These are phyloP conservation scores for Hydrotaea cyrtoneurina DNA, from an alignment of 2,888 invertebrate species.

Conservation along the genomic window DNA sequence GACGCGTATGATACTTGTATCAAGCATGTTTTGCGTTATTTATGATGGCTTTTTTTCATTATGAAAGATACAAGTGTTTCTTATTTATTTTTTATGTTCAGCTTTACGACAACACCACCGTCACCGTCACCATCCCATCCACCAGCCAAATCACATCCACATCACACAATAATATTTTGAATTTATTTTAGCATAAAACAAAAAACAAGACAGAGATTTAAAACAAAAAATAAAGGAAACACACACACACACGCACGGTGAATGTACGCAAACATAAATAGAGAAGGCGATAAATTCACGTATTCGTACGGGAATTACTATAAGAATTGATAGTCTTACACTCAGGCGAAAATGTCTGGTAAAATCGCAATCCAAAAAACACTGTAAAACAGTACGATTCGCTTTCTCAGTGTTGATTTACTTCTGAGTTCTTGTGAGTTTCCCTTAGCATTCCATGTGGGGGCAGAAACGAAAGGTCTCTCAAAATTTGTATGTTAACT, in stretches of 20 bases:
- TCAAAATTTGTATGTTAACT: no score
- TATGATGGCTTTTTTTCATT: slow-evolving; percentile 66
- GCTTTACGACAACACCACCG: slow-evolving; percentile 54
- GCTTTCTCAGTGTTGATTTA: no score
- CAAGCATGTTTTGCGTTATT: slow-evolving; percentile 68
- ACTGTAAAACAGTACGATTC: no score
- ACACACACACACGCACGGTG: neutral
- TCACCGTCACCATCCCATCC: no score
- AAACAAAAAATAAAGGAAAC: slow-evolving; percentile 35
- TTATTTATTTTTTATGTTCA: slow-evolving; percentile 46
- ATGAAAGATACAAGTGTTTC: slow-evolving; percentile 69
- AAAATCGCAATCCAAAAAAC: neutral
- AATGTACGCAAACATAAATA: neutral
- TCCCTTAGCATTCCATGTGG: no score
- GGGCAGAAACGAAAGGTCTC: no score
- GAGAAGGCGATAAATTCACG: neutral
- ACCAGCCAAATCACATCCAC: slow-evolving; percentile 43
- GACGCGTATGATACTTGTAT: slow-evolving; percentile 20
- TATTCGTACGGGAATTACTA: neutral
- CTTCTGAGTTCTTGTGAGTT: no score
- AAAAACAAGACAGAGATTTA: slow-evolving; percentile 61
- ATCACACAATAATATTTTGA: slow-evolving; percentile 48
- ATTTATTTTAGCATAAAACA: slow-evolving; percentile 66
- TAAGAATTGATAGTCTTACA: neutral
- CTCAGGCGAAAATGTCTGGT: neutral